Base-by-base conservation (phyloP, 2,797 vertebrate genomes). In the Karalla daura region DNA sequence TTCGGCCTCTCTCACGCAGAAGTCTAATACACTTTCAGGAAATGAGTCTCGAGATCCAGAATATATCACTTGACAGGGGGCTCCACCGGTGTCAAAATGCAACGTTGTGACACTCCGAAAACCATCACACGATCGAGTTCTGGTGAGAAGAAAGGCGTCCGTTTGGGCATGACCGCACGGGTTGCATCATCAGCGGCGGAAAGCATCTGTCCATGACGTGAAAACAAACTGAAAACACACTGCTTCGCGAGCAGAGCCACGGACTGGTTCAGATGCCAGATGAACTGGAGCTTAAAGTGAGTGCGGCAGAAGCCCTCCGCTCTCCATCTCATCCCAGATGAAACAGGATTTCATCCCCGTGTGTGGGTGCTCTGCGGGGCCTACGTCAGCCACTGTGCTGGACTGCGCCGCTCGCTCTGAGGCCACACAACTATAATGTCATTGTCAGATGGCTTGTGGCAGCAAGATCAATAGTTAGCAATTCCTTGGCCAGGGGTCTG, bases 381-480 rank as follows among this genome's bases (percentile, higher is more conserved):
- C 81, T 53, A 56, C 76, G 68, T 66, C 76, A 61, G 67, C 55
- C 56, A 33, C 50, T 25, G 54, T 46, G 75, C 81, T 70, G 45
- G 30, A 77, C 81, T 69, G 77, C 47, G 64, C 80, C 41, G 56
- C 79, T 69, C 33, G 81, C 17, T 74, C 83, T 65, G 36, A 71
- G 73, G 83, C 79, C 36, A 17, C 78, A 83, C 80, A 85, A 87
- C 86, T 87, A 88, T 83, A 81, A 86, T 89, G 88, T 89, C 83
- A 88, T 85, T 88, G 88, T 89, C 88, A 88, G 88, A 87, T 66
- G 83, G 84, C 77, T 82, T 70, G 87, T 86, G 88, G 89, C 87
- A 88, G 86, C 74, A 63, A 58, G 87, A 92, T 92, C 91, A 90
- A 92, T 92, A 91, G 81, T 88, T 87, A 78, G 88, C 87, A 83